Base-by-base conservation (phyloP, 1,140 invertebrate genomes). In the Cherax destructor region DNA sequence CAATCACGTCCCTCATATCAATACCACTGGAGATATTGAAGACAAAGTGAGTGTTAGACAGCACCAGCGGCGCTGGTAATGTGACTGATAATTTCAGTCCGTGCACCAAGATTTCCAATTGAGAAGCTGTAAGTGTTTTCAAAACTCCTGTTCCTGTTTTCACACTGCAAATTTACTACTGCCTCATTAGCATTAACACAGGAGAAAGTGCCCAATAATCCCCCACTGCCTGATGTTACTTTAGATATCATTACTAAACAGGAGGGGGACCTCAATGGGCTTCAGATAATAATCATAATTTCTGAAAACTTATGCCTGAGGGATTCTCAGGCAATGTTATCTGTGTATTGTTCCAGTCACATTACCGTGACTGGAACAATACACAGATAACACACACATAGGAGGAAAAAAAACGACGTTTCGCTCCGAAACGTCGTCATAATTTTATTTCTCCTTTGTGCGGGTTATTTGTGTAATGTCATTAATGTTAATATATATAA, bases 281-380 rank as follows among this genome's bases (percentile, higher is more conserved):
- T 97, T n/a, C 97, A 98, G 95, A 96, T 97, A 94, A 95, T 98
- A 92, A 98, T 98, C 93, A 97, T 98, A 95, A 95, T 97, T 93
- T 96, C 96, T 83, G 96, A 97, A 61, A 96, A 96, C 93, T 95
- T 96, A 56, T 96, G 96, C 83, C 95, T 97, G 94, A 93, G 97
- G 92, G 95, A 41, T 41, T 41, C 30, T 41, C 30, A 41, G 30
- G 30, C 30, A 41, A 41, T 0, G 30, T 41, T 41, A 41, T 41
- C 2, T 41, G 30, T 41, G 30, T 41, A 41, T 41, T 41, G 0
- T 41, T 41, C 2, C 30, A 41, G 30, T 41, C 2, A 41, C 30
- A 41, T 41, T 41, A 41, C 30, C 30, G 30, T 41, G 30, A 41
- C 30, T 41, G 30, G 30, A 41, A 41, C 30, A 2, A 2, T 41